These are phyloP conservation scores for Actinemys pallida DNA, from an alignment of 2,113 vertebrate genomes.

Conservation along the genomic window DNA sequence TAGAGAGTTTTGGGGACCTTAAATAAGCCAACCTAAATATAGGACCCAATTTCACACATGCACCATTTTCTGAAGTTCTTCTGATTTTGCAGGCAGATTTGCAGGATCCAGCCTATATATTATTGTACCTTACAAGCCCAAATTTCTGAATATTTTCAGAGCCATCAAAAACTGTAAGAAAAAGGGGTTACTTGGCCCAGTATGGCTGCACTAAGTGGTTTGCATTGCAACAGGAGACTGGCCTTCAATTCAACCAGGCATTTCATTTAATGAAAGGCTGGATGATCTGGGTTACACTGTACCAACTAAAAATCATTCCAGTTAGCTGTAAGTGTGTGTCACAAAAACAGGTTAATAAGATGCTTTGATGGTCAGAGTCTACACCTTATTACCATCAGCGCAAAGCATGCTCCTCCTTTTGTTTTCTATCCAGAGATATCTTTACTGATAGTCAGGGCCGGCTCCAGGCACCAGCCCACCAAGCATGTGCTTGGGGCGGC, in stretches of 20 bases:
- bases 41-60: neutral
- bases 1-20: neutral
- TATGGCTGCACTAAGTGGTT: neutral
- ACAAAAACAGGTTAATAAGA: neutral
- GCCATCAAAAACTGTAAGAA: neutral
- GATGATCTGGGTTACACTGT: neutral
- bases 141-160: neutral
- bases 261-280: neutral
- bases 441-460: neutral
- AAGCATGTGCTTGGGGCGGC: too few relatives aligned
- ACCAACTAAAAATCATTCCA: neutral
- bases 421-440: neutral
- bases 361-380: neutral
- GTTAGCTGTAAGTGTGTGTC: neutral
- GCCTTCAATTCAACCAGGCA: neutral
- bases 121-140: too few relatives aligned
- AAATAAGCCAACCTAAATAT: neutral
- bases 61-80: neutral
- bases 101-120: neutral
- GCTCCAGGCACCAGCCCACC: too few relatives aligned
- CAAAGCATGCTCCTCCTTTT: too few relatives aligned
- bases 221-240: neutral
- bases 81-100: neutral
- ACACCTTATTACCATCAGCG: neutral
- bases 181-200: neutral